A percentile compares a stretch with the other conserved stretches of the same genome.
These are phyloP conservation scores for Gymnopithys bicolor DNA, from an alignment of 2,797 vertebrate genomes.

Conservation along the genomic window DNA sequence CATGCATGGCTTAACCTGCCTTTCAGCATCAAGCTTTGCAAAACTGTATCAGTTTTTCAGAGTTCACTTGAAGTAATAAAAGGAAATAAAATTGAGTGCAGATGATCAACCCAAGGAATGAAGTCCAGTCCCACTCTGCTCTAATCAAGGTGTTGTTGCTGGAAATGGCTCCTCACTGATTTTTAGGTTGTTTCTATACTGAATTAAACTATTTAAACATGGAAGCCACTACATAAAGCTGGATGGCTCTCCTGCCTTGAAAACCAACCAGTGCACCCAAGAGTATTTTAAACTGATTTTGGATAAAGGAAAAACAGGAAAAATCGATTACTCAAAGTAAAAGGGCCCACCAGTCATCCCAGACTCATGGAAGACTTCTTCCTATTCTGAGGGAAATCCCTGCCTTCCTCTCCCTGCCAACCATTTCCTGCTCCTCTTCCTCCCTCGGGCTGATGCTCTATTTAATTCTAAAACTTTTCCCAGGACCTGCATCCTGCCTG, in stretches of 20 bases:
- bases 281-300: background rate
- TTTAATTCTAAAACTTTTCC: background rate
- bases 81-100: conserved; percentile 47
- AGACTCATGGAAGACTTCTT: background rate
- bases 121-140: conserved; percentile 15
- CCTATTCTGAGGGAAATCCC: background rate
- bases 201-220: background rate
- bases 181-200: background rate
- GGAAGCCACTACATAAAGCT: background rate
- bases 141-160: background rate
- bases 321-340: background rate
- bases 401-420: background rate
- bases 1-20: conserved; percentile 69
- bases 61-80: conserved; percentile 43
- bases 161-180: conserved; percentile 15
- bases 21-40: conserved; percentile 54
- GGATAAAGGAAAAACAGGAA: background rate
- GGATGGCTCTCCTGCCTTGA: background rate
- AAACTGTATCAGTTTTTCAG: conserved; percentile 48
- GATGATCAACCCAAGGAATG: conserved; percentile 26
- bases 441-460: background rate
- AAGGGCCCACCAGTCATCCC: background rate
- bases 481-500: background rate
- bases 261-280: background rate
- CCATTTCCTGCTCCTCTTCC: background rate